A percentile compares a stretch with the other conserved stretches of the same genome.
phyloP scores from a whole-genome alignment of 2,888 invertebrate species.

The Clunio marinus region DNA sequence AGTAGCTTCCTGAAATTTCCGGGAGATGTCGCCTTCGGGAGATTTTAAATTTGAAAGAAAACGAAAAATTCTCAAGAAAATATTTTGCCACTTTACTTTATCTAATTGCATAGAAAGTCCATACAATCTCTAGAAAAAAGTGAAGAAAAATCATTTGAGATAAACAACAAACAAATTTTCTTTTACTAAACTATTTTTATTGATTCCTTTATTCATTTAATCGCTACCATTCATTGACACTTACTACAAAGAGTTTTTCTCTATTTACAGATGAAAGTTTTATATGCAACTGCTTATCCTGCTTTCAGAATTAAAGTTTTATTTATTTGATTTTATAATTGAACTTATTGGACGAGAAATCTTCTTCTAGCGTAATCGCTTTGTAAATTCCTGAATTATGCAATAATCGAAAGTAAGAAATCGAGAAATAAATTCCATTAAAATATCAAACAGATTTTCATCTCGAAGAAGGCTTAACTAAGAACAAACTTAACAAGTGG shows the following conservation, averaged over 20 bases:
- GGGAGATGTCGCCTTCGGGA: slow-evolving; percentile 6
- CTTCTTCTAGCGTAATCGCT: too few species aligned
- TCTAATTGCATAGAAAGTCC: too few species aligned
- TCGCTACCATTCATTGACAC: slow-evolving; percentile 24
- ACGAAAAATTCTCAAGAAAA: background rate
- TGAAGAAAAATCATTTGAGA: background rate
- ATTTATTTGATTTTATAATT: too few species aligned
- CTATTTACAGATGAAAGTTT: slow-evolving; percentile 4
- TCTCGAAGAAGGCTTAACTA: background rate
- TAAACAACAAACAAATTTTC: background rate
- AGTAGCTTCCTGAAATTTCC: background rate
- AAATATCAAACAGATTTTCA: background rate
- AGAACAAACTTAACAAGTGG: slow-evolving; percentile 27
- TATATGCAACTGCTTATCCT: background rate
- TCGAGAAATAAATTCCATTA: background rate
- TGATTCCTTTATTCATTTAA: slow-evolving; percentile 26
- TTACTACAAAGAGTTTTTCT: slow-evolving; percentile 27
- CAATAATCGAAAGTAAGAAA: background rate
- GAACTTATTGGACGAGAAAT: too few species aligned
- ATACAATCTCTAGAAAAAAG: background rate
- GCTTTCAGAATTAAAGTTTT: too few species aligned
- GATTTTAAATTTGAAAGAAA: background rate
- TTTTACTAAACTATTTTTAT: background rate
- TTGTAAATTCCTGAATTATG: slow-evolving; percentile 4
- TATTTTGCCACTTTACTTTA: too few species aligned